phyloP scores from a whole-genome alignment of 2,888 invertebrate species.

The Melanophora roralis region DNA sequence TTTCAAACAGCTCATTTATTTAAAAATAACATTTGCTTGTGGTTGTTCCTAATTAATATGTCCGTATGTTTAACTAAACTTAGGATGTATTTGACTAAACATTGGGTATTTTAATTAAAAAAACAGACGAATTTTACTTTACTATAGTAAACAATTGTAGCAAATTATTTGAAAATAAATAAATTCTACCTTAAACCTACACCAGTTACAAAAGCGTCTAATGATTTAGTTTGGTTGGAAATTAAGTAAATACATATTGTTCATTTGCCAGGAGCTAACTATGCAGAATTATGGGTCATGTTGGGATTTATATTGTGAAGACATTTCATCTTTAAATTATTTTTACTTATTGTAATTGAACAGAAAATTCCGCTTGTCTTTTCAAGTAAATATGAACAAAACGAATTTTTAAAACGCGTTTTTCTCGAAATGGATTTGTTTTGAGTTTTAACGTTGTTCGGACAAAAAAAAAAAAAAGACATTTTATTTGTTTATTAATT shows the following conservation, averaged over 20 bases:
- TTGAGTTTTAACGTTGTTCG: no score
- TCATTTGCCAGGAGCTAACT: no score
- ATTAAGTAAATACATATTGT: conserved; percentile 13
- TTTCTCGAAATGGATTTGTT: background rate
- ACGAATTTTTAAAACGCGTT: no score
- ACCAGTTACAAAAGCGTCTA: conserved; percentile 44
- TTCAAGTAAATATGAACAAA: no score
- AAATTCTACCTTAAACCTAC: conserved; percentile 47
- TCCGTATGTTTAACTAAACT: conserved; percentile 32
- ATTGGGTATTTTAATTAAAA: no score
- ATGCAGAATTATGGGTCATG: no score
- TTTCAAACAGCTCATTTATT: background rate
- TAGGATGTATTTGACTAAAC: conserved; percentile 31
- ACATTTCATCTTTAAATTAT: no score
- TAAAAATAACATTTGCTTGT: background rate
- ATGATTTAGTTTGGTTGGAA: conserved; percentile 23
- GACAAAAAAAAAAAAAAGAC: background rate
- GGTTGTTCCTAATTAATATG: conserved; percentile 18
- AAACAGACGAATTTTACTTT: conserved; percentile 17
- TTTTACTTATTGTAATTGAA: no score
- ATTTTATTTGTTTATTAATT: no score
- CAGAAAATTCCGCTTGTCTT: no score
- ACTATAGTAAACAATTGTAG: conserved; percentile 8
- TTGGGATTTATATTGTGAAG: no score
- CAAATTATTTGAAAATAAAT: conserved; percentile 19